Base-by-base conservation (phyloP, 2,797 vertebrate species). In the Neoniphon sammara region DNA sequence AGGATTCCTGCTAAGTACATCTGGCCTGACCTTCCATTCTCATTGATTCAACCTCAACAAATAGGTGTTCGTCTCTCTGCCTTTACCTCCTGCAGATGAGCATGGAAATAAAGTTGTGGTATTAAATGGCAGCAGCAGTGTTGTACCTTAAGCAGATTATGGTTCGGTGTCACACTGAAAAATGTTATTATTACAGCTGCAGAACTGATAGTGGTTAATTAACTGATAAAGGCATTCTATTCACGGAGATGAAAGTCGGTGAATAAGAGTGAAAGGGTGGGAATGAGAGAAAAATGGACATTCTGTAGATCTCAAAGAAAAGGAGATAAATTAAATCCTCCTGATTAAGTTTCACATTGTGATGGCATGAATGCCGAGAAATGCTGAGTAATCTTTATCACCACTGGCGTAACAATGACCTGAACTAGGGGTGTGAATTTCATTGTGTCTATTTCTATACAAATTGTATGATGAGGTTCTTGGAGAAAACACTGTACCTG, bases 181-280 rank as follows among this genome's bases (percentile, higher is more conserved):
- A 80, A 82, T 79, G 77, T 86, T 90, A 82, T 89, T 85, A 64
- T 87, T 84, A 63, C 83, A 84, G 85, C 70, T 71, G 71, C 66
- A 75, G 64, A 54, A 80, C 78, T 83, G 90, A 91, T 91, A 88
- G 86, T 78, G 90, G 88, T 85, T 92, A 91, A 93, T 94, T 91
- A 93, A 88, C 86, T 90, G 88, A 92, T 91, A 91, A 89, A 90
- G 81, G 36, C 70, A 1, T 61, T 83, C 84, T 70, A 77, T 85
- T 93, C 82, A 74, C 47, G 4, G 50, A 84, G 62, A 91, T 81
- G 83, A 82, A 89, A 89, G 83, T 60, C 77, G n/a, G 68, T 69
- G 79, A 85, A 81, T 64, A 69, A 81, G 71, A 83, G 79, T 80
- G 66, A 89, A 88, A 85, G 75, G 64, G 42, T 52, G 31, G 25